Evolutionary conservation across 2,888 invertebrate species (phyloP).

Genomic region (Leptura quadrifasciata): DNA sequence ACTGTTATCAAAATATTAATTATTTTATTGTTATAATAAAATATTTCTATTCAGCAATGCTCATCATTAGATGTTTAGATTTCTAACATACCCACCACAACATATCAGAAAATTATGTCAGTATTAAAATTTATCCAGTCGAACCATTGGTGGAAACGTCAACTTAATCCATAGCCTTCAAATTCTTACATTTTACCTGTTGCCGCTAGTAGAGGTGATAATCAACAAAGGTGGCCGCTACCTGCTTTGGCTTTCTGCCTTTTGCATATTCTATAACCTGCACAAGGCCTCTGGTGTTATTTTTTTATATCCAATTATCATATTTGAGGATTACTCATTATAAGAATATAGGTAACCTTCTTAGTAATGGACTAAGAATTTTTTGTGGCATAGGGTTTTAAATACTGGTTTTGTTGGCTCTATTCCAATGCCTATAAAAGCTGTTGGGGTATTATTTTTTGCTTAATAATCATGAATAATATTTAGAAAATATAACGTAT

Average conservation of each 20-base stretch:
- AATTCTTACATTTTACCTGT: conserved; percentile 49
- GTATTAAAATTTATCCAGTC: neutral
- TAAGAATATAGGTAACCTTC: conserved; percentile 35
- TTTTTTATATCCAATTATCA: conserved; percentile 49
- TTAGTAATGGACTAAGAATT: conserved; percentile 7
- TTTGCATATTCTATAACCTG: conserved; percentile 45
- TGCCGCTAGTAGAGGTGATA: conserved; percentile 50
- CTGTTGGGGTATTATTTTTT: no score
- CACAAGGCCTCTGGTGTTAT: conserved; percentile 36
- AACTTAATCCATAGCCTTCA: neutral
- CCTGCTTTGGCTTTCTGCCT: conserved; percentile 50
- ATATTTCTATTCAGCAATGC: no score
- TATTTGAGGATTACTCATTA: conserved; percentile 42
- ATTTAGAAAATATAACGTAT: no score
- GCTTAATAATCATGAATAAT: no score
- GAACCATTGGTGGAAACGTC: conserved; percentile 38
- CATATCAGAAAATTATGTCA: no score
- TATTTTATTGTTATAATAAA: no score
- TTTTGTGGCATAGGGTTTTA: conserved; percentile 8
- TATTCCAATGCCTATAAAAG: no score
- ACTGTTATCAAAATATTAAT: no score
- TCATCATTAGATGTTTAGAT: no score
- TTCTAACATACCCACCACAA: no score
- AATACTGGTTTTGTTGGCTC: neutral
- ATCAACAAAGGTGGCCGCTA: conserved; percentile 51